These are phyloP conservation scores for Drosophila sturtevanti DNA, from an alignment of 1,140 invertebrate species.

Conservation along the genomic window DNA sequence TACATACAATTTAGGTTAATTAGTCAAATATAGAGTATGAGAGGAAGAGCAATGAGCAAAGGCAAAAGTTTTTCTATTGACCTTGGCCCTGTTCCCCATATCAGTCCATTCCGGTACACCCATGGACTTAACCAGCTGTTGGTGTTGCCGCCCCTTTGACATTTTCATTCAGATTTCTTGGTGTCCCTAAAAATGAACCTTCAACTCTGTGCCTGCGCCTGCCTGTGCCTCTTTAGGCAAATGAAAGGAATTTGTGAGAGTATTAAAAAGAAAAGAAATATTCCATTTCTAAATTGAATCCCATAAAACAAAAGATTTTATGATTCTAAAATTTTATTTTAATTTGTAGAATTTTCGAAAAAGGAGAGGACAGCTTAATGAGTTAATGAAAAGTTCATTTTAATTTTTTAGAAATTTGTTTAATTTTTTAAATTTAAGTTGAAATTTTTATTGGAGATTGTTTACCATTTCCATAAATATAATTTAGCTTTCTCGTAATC, in stretches of 20 bases:
- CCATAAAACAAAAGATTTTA: too few relatives aligned
- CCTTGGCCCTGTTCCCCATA: neutral
- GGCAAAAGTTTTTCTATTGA: neutral
- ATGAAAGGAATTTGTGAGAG: neutral
- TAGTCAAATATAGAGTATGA: neutral
- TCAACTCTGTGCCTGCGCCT: neutral
- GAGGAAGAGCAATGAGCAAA: neutral
- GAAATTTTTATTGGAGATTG: too few relatives aligned
- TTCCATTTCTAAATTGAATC: too few relatives aligned
- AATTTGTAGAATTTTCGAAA: too few relatives aligned
- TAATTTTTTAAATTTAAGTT: too few relatives aligned
- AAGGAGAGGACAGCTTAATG: too few relatives aligned
- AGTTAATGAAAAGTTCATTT: neutral
- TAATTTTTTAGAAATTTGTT: neutral
- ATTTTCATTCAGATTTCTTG: neutral
- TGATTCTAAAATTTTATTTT: too few relatives aligned
- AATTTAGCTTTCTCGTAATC: too few relatives aligned
- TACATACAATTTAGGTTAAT: constrained; percentile 10
- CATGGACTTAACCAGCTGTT: neutral
- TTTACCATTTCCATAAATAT: too few relatives aligned
- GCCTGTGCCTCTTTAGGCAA: neutral
- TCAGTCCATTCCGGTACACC: neutral
- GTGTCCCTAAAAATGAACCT: neutral
- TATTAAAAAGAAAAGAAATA: neutral
- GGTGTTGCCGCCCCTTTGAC: neutral